phyloP scores from a whole-genome alignment of 2,113 vertebrate species.

The Oceanites oceanicus region DNA sequence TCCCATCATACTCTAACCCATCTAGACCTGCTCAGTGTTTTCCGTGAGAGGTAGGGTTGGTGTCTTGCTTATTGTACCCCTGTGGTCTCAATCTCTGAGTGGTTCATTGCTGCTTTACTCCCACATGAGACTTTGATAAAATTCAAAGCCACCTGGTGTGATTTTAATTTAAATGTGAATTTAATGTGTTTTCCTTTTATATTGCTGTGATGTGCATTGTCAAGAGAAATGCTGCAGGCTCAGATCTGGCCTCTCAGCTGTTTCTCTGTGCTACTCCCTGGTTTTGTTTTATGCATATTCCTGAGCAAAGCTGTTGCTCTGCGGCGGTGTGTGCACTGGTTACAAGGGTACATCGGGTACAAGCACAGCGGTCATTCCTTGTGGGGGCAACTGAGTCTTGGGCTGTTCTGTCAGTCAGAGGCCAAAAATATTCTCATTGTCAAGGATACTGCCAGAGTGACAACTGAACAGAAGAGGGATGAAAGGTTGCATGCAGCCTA shows the following conservation, averaged over 20 bases:
- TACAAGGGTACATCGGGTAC: background rate
- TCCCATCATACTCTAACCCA: background rate
- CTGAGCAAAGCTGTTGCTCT: background rate
- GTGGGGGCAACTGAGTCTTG: background rate
- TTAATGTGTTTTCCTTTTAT: conserved; percentile 39
- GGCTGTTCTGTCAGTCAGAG: background rate
- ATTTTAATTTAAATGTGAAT: conserved; percentile 54
- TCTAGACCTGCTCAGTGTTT: background rate
- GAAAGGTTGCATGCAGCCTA: background rate
- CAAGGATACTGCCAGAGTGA: background rate
- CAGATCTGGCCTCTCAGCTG: background rate
- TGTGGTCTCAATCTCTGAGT: background rate
- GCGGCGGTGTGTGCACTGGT: background rate
- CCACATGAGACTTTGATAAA: background rate
- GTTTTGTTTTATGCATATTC: background rate
- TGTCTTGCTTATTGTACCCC: background rate
- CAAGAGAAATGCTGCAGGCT: conserved; percentile 22
- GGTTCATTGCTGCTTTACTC: background rate
- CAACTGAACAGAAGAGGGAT: background rate
- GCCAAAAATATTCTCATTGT: background rate
- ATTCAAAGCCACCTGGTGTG: conserved; percentile 34
- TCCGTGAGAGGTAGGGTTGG: background rate
- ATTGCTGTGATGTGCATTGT: background rate
- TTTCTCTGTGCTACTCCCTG: background rate
- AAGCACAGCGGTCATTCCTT: background rate